Percentiles rank a stretch among this genome's conserved stretches.
phyloP scores from a whole-genome alignment of 2,888 invertebrate genomes.

The Scaptomyza caliginosa region DNA sequence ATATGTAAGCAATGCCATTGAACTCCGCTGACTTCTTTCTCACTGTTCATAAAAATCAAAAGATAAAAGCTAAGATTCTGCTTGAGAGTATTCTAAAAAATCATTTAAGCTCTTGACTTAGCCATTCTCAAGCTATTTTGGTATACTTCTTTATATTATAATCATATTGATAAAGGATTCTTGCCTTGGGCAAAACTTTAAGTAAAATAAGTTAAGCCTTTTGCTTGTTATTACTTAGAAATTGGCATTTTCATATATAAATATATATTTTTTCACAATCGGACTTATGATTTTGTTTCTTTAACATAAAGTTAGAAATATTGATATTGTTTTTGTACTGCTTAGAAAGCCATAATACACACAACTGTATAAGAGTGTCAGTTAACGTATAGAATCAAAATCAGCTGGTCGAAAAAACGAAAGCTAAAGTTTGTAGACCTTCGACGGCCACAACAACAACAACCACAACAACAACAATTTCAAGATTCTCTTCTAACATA shows the following conservation, averaged over 20 bases:
- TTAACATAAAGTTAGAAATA: too few species aligned
- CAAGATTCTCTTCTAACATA: slow-evolving; percentile 42
- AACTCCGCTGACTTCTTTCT: slow-evolving; percentile 13
- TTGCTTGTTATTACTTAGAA: too few species aligned
- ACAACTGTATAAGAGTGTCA: background rate
- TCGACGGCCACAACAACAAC: slow-evolving; percentile 10
- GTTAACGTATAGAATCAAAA: slow-evolving; percentile 33
- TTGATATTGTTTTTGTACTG: background rate
- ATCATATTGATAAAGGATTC: too few species aligned
- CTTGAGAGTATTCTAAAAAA: too few species aligned
- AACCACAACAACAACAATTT: slow-evolving; percentile 21
- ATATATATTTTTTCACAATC: too few species aligned
- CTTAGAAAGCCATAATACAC: slow-evolving; percentile 11
- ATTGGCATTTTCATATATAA: too few species aligned
- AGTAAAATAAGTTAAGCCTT: too few species aligned
- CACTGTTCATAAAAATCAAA: background rate
- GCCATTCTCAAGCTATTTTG: too few species aligned
- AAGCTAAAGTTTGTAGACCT: slow-evolving; percentile 64
- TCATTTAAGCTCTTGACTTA: too few species aligned
- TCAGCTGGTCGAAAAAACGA: slow-evolving; percentile 67
- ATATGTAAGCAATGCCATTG: slow-evolving; percentile 56
- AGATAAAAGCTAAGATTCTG: background rate
- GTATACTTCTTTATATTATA: too few species aligned
- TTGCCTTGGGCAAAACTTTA: too few species aligned
- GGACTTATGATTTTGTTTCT: too few species aligned